These are phyloP conservation scores for Camponotus pennsylvanicus DNA, from an alignment of 1,140 invertebrate genomes.

Conservation along the genomic window DNA sequence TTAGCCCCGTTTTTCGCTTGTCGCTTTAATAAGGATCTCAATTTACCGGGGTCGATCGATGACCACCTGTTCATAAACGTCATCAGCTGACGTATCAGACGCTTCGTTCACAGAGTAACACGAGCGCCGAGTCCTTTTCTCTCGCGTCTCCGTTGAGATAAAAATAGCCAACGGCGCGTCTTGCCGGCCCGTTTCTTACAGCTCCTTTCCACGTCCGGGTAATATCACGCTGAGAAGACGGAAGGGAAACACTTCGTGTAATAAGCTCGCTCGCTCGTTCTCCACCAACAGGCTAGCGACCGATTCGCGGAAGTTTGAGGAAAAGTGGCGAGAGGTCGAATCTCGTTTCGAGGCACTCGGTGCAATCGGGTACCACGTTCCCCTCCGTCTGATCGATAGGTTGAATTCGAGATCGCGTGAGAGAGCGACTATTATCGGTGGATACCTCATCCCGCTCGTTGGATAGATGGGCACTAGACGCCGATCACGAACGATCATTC, in stretches of 20 bases:
- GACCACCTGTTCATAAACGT: constrained; percentile 59
- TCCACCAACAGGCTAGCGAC: constrained; percentile 2
- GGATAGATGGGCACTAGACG: constrained; percentile 68
- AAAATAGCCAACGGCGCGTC: constrained; percentile 60
- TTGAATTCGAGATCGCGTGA: constrained; percentile 75
- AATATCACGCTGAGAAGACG: constrained; percentile 44
- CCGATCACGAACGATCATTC: constrained; percentile 67
- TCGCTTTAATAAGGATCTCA: constrained; percentile 32
- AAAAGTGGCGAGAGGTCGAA: constrained; percentile 51
- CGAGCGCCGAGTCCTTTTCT: constrained; percentile 26
- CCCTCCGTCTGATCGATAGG: constrained; percentile 67
- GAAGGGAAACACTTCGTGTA: constrained; percentile 62
- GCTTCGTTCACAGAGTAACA: constrained; percentile 56
- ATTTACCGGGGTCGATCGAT: constrained; percentile 54
- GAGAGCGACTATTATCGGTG: constrained; percentile 69
- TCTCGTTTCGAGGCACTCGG: constrained; percentile 55
- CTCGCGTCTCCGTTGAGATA: constrained; percentile 35
- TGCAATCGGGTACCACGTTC: constrained; percentile 62
- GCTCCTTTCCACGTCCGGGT: constrained; percentile 22
- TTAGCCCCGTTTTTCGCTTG: background rate
- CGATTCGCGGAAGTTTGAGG: constrained; percentile 46
- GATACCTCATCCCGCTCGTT: constrained; percentile 60
- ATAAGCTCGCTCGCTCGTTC: constrained; percentile 53
- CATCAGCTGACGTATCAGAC: constrained; percentile 55
- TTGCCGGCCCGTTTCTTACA: constrained; percentile 39